A percentile compares a stretch with the other conserved stretches of the same genome.
These are phyloP conservation scores for Synodontis membranacea DNA, from an alignment of 2,113 vertebrate species.

Conservation along the genomic window DNA sequence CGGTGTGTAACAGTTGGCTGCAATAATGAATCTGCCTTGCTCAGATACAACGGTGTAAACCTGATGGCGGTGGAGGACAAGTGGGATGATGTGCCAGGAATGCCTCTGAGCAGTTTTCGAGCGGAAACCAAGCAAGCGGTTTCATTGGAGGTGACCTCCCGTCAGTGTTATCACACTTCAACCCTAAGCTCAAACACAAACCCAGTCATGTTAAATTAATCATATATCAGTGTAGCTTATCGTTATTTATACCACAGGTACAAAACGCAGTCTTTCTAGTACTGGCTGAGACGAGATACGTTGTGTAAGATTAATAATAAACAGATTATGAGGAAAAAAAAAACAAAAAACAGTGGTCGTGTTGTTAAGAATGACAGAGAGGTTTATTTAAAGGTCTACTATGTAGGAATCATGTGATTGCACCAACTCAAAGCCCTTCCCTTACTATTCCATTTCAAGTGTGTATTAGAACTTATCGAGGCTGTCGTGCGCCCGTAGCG, in stretches of 20 bases:
- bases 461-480: too few species aligned
- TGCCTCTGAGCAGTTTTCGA: constrained; percentile 75
- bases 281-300: neutral
- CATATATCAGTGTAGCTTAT: neutral
- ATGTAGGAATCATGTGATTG: too few species aligned
- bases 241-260: too few species aligned
- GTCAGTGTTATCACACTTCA: constrained; percentile 49
- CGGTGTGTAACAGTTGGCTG: neutral
- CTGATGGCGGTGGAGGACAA: constrained; percentile 82
- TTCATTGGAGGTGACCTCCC: constrained; percentile 76
- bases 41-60: constrained; percentile 43
- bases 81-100: constrained; percentile 82
- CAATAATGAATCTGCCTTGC: neutral
- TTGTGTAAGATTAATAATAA: neutral
- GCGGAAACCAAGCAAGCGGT: constrained; percentile 79
- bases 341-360: too few species aligned
- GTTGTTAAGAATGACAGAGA: neutral
- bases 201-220: neutral
- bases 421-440: too few species aligned
- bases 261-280: too few species aligned
- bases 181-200: neutral
- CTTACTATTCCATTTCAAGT: too few species aligned
- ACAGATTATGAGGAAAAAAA: too few species aligned
- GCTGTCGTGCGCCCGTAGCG: too few species aligned
- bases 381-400: too few species aligned